Percentiles rank a stretch among this genome's conserved stretches.
phyloP scores from a whole-genome alignment of 2,888 invertebrate species.

The Drosophila cognata region DNA sequence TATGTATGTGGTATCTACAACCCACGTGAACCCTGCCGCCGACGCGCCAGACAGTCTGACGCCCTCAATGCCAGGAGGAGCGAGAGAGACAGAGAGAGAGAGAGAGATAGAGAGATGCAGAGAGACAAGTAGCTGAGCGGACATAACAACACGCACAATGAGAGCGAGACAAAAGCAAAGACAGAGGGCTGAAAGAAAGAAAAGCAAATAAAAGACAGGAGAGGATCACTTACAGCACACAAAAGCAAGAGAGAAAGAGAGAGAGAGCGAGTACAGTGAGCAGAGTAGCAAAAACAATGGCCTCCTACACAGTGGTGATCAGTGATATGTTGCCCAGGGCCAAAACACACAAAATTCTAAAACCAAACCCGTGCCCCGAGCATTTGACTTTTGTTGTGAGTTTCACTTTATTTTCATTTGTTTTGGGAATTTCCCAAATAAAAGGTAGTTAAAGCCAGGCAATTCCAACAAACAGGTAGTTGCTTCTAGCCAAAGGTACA shows the following conservation, averaged over 20 bases:
- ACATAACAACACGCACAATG: conserved; percentile 64
- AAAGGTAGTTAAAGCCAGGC: conserved; percentile 71
- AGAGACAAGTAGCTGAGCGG: conserved; percentile 57
- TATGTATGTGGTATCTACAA: conserved; percentile 21
- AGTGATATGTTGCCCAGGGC: conserved; percentile 54
- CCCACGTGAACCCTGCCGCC: conserved; percentile 52
- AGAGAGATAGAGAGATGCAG: conserved; percentile 7
- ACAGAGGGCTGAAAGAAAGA: conserved; percentile 41
- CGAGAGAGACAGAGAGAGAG: conserved; percentile 5
- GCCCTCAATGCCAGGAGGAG: conserved; percentile 54
- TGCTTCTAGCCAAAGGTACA: conserved; percentile 54
- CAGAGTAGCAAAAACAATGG: conserved; percentile 58
- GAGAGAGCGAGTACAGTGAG: conserved; percentile 2
- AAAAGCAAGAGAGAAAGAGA: conserved; percentile 9
- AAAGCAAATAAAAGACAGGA: conserved; percentile 54
- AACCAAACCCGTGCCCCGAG: conserved; percentile 54
- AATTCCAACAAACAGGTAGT: conserved; percentile 65
- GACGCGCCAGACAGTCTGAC: conserved; percentile 80
- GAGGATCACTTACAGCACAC: conserved; percentile 49
- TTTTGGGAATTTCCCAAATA: conserved; percentile 80
- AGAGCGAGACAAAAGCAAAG: conserved; percentile 67
- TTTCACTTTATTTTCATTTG: conserved; percentile 77
- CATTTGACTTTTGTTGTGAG: conserved; percentile 79
- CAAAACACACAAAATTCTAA: conserved; percentile 22
- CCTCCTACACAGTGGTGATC: conserved; percentile 70